Conservation (phyloP, 1,140 invertebrate genomes). For the Drosophila grimshawi region DNA sequence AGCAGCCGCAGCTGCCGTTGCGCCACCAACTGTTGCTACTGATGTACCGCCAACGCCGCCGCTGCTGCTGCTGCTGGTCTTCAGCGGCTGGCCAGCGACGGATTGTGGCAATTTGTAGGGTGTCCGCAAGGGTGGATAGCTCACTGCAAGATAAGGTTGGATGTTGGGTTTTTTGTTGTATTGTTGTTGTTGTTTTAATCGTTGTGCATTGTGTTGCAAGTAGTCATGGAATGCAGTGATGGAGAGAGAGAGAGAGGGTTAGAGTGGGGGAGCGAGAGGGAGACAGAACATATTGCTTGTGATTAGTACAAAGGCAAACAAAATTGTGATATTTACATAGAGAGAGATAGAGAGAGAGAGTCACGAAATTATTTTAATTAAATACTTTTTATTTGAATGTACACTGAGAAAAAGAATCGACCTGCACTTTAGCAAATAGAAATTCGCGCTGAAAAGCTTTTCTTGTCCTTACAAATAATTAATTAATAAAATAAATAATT, state of each 20-base stretch:
- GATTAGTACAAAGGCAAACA: conserved; percentile 32
- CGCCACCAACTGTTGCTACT: conserved; percentile 4
- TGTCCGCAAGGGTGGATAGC: conserved; percentile 47
- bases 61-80: not conserved
- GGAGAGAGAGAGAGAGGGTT: not conserved
- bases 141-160: conserved; percentile 62
- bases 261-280: conserved; percentile 18
- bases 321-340: not conserved
- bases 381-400: too few species aligned
- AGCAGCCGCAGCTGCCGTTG: not conserved
- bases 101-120: conserved; percentile 25
- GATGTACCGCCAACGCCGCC: not conserved
- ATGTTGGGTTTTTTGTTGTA: conserved; percentile 18
- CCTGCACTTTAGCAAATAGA: too few species aligned
- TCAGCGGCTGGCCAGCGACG: not conserved
- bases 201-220: conserved; percentile 1
- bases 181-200: conserved; percentile 10
- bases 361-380: too few species aligned
- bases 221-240: conserved; percentile 1
- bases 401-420: too few species aligned
- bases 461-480: too few species aligned
- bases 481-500: too few species aligned
- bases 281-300: conserved; percentile 27
- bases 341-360: not conserved
- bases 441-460: too few species aligned